Base-by-base conservation (phyloP, 2,113 vertebrate species). In the Aegotheles bennettii region DNA sequence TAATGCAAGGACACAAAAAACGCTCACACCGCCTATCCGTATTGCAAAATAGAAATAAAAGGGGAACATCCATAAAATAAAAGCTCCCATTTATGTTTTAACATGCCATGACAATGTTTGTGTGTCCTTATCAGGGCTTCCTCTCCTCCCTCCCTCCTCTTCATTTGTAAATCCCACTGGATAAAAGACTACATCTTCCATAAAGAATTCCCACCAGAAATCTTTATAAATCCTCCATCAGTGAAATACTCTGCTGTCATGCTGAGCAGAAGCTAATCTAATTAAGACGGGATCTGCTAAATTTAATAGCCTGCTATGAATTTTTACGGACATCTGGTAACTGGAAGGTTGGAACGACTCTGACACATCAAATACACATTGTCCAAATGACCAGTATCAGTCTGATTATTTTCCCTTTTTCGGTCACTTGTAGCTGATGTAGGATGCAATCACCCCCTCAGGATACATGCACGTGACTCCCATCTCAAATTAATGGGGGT, bases 291-390 rank as follows among this genome's bases (percentile, higher is more conserved):
- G 97, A 98, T 98, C 98, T 98, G 98, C 98, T 98, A 97, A 97
- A 98, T 98, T 98, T 98, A 98, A 98, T 98, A 97, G 97, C 97
- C 97, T 97, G 97, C 97, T 97, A 98, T 98, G 97, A 98, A 98
- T 98, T 98, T 98, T 98, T 98, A 98, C 90, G 77, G 97, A 97
- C 98, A 97, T 97, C 97, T 98, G 98, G 97, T 97, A 97, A 97
- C 97, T 97, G 96, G 96, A 97, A 98, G 87, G 94, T 96, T 94
- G 95, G 96, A 97, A 97, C 9, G 38, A 94, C 84, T 97, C 97
- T 96, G 87, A 94, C 92, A 94, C 95, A 94, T 97, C 95, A 97
- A 98, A 97, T 95, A 96, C 93, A 56, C 93, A 90, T 95, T 97
- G 97, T 97, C 96, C 96, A 97, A 97, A 98, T 97, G 97, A 97